These are phyloP conservation scores for Paraescarpia echinospica DNA, from an alignment of 1,140 invertebrate species.

Conservation along the genomic window DNA sequence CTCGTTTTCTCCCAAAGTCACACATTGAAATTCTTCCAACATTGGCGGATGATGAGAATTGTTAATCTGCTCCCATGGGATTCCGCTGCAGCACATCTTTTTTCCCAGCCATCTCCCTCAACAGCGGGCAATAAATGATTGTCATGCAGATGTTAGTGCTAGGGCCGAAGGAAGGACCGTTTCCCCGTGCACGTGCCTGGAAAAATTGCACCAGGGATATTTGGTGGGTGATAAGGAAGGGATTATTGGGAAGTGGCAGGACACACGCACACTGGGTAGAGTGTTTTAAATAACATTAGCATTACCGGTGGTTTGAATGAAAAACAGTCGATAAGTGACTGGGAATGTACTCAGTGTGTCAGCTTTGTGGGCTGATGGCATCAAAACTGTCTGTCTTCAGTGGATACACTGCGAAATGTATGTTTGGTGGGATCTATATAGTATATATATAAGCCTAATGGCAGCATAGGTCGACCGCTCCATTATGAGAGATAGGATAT, in stretches of 20 bases:
- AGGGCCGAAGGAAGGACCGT: not conserved
- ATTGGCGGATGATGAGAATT: not conserved
- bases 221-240: not conserved
- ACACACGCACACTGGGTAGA: not conserved
- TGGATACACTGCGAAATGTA: too few species aligned
- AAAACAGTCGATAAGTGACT: not conserved
- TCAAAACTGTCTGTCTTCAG: too few species aligned
- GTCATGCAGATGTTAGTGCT: not conserved
- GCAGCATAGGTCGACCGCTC: too few species aligned
- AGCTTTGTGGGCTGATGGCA: too few species aligned
- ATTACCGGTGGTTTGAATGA: not conserved
- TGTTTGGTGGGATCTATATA: too few species aligned
- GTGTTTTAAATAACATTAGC: slow-evolving; percentile 6
- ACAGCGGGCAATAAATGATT: not conserved
- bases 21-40: not conserved
- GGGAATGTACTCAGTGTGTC: too few species aligned
- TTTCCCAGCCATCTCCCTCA: not conserved
- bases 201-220: not conserved
- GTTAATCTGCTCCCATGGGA: not conserved
- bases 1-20: not conserved
- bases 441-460: too few species aligned
- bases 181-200: not conserved
- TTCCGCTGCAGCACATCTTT: not conserved
- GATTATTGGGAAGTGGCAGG: not conserved
- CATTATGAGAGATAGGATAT: too few species aligned